A percentile compares a stretch with the other conserved stretches of the same genome.
Evolutionary conservation across 2,113 vertebrate genomes (phyloP).

Genomic region (Chelonoidis abingdonii): DNA sequence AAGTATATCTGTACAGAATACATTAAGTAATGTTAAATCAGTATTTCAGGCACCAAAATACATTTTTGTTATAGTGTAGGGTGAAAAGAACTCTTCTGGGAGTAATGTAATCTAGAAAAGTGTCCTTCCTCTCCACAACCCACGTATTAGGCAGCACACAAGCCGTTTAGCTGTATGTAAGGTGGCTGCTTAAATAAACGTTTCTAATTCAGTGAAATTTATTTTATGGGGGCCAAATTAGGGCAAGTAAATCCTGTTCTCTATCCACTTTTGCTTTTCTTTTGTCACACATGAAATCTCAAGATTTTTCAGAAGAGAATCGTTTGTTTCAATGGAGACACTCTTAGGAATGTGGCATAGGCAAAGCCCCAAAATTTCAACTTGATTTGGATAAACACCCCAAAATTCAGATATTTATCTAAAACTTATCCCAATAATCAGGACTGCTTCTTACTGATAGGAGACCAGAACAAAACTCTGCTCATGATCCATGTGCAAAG

Average conservation of each 20-base stretch:
- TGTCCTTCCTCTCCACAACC: neutral
- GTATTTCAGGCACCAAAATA: neutral
- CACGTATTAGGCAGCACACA: accelerated
- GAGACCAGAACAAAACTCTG: accelerated
- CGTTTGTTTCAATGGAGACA: neutral
- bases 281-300: neutral
- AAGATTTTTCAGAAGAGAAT: neutral
- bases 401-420: neutral
- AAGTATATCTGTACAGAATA: neutral
- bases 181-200: neutral
- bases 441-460: neutral
- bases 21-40: neutral
- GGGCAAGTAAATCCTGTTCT: neutral
- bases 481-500: neutral
- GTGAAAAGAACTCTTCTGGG: neutral
- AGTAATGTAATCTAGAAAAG: neutral
- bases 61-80: neutral
- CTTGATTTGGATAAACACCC: neutral
- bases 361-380: neutral
- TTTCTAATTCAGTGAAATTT: neutral
- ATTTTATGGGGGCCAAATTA: neutral
- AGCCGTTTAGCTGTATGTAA: neutral
- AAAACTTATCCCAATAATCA: neutral
- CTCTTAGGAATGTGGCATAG: neutral
- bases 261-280: neutral